phyloP scores from a whole-genome alignment of 2,113 vertebrate species.

The human (Homo sapiens) region GRCh38 chr5:114136001-114136500 shows the following conservation, averaged over 20 bases:
- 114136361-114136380: neutral
- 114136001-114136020: neutral
- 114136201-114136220: neutral
- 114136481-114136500: neutral
- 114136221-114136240: neutral
- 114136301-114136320: neutral
- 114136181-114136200: neutral
- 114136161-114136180: neutral
- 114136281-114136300: neutral
- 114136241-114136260: neutral
- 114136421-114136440: neutral
- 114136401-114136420: neutral
- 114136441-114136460: neutral
- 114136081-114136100: neutral
- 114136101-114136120: neutral
- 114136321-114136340: neutral
- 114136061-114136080: neutral
- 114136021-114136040: neutral
- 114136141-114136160: neutral
- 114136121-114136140: neutral
- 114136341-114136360: neutral
- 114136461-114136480: neutral
- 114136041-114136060: neutral
- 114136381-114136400: neutral
- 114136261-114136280: neutral